Percentiles rank a stretch among this genome's conserved stretches.
These are phyloP conservation scores for Dufourea novaeangliae DNA, from an alignment of 1,140 invertebrate genomes.

Conservation along the genomic window DNA sequence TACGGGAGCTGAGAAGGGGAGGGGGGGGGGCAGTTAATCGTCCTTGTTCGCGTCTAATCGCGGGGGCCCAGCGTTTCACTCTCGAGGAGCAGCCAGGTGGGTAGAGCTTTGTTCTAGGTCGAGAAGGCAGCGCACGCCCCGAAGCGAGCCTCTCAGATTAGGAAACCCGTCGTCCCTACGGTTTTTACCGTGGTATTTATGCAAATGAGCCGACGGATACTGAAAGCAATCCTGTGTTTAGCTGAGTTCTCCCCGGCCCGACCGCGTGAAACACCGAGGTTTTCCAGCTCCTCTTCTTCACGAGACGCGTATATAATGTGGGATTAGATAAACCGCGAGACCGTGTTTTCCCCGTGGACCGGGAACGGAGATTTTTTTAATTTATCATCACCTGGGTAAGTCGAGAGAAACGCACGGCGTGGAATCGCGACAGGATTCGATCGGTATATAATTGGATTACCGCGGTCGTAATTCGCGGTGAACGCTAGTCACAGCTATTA, in stretches of 20 bases:
- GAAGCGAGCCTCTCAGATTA: slow-evolving; percentile 38
- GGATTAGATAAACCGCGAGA: slow-evolving; percentile 16
- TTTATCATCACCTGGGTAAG: background rate
- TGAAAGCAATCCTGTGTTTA: slow-evolving; percentile 54
- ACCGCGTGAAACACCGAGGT: slow-evolving; percentile 11
- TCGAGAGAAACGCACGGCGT: background rate
- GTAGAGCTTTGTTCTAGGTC: slow-evolving; percentile 29
- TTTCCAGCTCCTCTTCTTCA: slow-evolving; percentile 9
- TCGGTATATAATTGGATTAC: slow-evolving; percentile 50
- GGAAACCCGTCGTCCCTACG: slow-evolving; percentile 45
- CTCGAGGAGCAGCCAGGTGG: slow-evolving; percentile 31
- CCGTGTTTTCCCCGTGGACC: background rate
- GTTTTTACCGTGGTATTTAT: slow-evolving; percentile 48
- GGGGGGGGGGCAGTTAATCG: slow-evolving; percentile 16
- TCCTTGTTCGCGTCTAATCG: slow-evolving; percentile 18
- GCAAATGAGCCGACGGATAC: slow-evolving; percentile 40
- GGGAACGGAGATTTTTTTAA: no score
- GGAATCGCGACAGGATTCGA: slow-evolving; percentile 5
- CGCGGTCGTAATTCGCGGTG: slow-evolving; percentile 46
- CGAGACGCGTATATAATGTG: background rate
- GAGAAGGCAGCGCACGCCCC: background rate
- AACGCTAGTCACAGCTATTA: slow-evolving; percentile 49
- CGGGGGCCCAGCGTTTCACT: slow-evolving; percentile 18
- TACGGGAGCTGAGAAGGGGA: background rate
- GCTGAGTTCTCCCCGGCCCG: background rate